Percentiles rank a stretch among this genome's conserved stretches.
Evolutionary conservation across 2,888 invertebrate genomes (phyloP).

Genomic region (Calliphora vomitoria): DNA sequence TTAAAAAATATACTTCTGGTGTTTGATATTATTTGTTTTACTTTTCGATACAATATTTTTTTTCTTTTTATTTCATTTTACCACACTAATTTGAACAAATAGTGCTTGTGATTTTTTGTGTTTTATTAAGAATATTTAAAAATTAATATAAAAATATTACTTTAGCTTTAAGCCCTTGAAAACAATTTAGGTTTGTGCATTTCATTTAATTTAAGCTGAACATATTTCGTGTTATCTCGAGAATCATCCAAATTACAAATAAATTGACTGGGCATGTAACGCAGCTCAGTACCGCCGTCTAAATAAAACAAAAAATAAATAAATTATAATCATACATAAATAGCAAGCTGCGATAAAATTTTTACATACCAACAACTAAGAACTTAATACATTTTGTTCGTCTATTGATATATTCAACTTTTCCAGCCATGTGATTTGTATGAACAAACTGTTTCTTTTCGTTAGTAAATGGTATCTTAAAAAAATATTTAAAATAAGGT

Average conservation of each 20-base stretch:
- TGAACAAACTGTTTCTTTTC: background rate
- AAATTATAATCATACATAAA: background rate
- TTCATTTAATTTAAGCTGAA: constrained; percentile 61
- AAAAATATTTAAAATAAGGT: constrained; percentile 22
- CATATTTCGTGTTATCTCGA: background rate
- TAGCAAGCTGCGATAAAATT: background rate
- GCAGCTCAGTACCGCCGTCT: constrained; percentile 59
- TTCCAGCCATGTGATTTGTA: constrained; percentile 76
- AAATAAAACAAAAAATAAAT: constrained; percentile 24
- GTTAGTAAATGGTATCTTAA: constrained; percentile 42
- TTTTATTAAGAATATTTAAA: background rate
- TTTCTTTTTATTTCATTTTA: too few relatives aligned
- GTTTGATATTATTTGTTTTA: background rate
- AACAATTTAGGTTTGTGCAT: constrained; percentile 53
- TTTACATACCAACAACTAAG: constrained; percentile 75
- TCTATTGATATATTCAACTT: constrained; percentile 77
- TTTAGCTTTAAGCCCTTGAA: background rate
- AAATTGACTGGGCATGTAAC: constrained; percentile 27
- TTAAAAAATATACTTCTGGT: background rate
- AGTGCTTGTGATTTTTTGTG: too few relatives aligned
- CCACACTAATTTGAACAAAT: too few relatives aligned
- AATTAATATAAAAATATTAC: background rate
- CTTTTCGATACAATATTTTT: too few relatives aligned
- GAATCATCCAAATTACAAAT: constrained; percentile 56
- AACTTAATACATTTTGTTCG: constrained; percentile 77